Evolutionary conservation across 2,888 invertebrate species (phyloP).

Genomic region (Epistrophella euchroma): DNA sequence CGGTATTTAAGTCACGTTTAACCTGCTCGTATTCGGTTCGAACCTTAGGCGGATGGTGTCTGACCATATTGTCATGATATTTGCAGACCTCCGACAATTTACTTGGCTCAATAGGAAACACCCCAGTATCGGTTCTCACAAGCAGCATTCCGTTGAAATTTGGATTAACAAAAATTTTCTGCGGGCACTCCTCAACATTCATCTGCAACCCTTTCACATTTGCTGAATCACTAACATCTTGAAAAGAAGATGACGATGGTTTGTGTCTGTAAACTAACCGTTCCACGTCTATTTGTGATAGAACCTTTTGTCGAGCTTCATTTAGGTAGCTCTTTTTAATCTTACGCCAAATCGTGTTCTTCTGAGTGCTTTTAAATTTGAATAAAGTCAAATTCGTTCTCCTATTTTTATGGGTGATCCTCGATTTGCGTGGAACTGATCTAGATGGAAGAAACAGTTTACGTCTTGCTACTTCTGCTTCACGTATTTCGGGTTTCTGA

Average conservation of each 20-base stretch:
- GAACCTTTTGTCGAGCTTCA: constrained; percentile 57
- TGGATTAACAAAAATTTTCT: neutral
- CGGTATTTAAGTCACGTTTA: constrained; percentile 71
- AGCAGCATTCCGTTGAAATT: constrained; percentile 22
- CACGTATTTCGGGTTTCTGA: neutral
- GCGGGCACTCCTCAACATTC: neutral
- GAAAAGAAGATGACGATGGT: neutral
- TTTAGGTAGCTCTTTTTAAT: constrained; percentile 77
- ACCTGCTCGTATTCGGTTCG: constrained; percentile 69
- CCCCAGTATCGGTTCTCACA: constrained; percentile 44
- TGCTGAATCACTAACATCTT: constrained; percentile 4
- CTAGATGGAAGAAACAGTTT: constrained; percentile 78
- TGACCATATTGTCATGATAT: constrained; percentile 77
- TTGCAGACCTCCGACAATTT: constrained; percentile 76
- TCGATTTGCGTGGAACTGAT: constrained; percentile 74
- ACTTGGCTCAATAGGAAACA: constrained; percentile 52
- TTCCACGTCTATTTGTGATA: constrained; percentile 31
- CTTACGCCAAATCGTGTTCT: constrained; percentile 64
- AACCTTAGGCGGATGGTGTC: constrained; percentile 70
- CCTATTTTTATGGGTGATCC: constrained; percentile 41
- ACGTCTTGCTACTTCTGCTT: constrained; percentile 77
- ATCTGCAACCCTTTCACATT: neutral
- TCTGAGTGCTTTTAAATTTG: constrained; percentile 75
- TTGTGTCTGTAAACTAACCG: neutral
- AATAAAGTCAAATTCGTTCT: constrained; percentile 74